Conservation (phyloP, 2,888 invertebrate genomes). For the Apoda limacodes region DNA sequence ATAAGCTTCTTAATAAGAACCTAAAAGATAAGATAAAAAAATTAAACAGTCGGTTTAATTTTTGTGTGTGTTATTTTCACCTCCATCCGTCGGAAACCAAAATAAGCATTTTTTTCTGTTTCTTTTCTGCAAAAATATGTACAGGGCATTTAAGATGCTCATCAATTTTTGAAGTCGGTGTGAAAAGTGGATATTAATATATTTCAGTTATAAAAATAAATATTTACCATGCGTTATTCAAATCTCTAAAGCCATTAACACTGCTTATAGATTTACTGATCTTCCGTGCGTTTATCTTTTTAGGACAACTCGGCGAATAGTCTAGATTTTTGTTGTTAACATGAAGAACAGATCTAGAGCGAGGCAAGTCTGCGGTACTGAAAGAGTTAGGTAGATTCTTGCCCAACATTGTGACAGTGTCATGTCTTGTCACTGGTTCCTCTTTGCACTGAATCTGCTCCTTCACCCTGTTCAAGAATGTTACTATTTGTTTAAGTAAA, state of each 20-base stretch:
- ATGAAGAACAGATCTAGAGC: constrained; percentile 51
- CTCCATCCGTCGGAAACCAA: too few species aligned
- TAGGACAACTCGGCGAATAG: constrained; percentile 33
- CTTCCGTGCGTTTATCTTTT: constrained; percentile 47
- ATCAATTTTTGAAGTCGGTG: too few species aligned
- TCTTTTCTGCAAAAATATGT: too few species aligned
- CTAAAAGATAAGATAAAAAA: too few species aligned
- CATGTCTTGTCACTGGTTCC: constrained; percentile 27
- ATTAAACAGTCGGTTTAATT: too few species aligned
- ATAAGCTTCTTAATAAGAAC: too few species aligned
- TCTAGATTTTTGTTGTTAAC: constrained; percentile 50
- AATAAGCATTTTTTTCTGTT: too few species aligned
- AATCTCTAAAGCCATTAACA: constrained; percentile 51
- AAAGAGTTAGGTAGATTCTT: constrained; percentile 26
- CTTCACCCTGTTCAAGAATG: constrained; percentile 76
- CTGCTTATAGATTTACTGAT: constrained; percentile 60
- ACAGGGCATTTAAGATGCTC: too few species aligned
- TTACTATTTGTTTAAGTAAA: constrained; percentile 77
- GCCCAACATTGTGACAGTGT: constrained; percentile 27
- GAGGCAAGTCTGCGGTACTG: constrained; percentile 34
- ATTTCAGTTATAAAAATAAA: too few species aligned
- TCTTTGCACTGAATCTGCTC: constrained; percentile 68
- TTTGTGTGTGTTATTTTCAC: too few species aligned
- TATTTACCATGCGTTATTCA: constrained; percentile 40
- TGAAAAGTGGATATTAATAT: too few species aligned